Evolutionary conservation across 2,113 vertebrate genomes (phyloP), one percentile per base, ranked within the genome.

Genomic region (Lepisosteus oculatus): DNA sequence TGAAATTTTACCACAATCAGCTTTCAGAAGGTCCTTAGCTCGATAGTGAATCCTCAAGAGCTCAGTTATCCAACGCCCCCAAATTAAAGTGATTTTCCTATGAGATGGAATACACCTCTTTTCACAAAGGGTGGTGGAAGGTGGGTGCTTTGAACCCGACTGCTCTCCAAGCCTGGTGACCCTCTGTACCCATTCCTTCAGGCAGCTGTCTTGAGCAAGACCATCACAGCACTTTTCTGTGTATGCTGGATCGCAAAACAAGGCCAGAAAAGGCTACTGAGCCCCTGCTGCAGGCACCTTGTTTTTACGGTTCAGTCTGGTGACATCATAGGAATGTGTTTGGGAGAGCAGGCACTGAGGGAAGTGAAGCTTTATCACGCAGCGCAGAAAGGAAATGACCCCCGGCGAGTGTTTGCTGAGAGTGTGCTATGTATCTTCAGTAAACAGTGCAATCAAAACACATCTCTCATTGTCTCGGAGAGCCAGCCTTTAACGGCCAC

Each of bases 281-380:
- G 69, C 73, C 42, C 74, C 64, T 67, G 78, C 75, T 69, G 8
- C 65, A 79, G 47, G 47, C 47, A 85, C 80, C 85, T 84, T 86
- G 84, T 79, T 74, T 81, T 81, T 57, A 75, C 70, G 72, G 71
- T 80, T 78, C 72, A 71, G 62, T 75, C 70, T 75, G 74, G 79
- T 77, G 67, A 81, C 81, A 80, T 82, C 71, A 83, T 75, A 79
- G 78, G 80, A 80, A 82, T 83, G 80, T 72, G 51, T 65, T 78
- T 66, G 73, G 65, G 69, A 75, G 81, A 43, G n/a, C 17, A 13
- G 17, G 62, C 8, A 65, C 6, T 7, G 3, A n/a, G n/a, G 55
- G 73, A 63, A 55, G 45, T 15, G 8, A 44, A 62, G 74, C 65
- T 67, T 76, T 69, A 76, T 75, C 69, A 74, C 69, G 54, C 56